A percentile compares a stretch with the other conserved stretches of the same genome.
Conservation (phyloP, 2,888 invertebrate genomes). For the Petrophora chlorosata region DNA sequence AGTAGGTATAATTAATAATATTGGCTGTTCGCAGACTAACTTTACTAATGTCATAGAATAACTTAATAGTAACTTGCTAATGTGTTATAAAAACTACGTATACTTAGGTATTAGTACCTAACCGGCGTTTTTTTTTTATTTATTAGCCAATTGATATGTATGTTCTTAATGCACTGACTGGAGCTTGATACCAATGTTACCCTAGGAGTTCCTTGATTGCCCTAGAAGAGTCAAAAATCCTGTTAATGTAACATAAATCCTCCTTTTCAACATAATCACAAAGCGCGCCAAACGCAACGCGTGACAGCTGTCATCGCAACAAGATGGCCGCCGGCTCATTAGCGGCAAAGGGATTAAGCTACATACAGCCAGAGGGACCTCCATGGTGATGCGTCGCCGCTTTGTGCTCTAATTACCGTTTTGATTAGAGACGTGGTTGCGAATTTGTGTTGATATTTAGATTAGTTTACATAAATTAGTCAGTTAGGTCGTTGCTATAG, state of each 20-base stretch:
- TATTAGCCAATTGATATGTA: too few species aligned
- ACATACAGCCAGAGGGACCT: conserved; percentile 11
- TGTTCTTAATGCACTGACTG: too few species aligned
- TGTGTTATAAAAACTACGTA: too few species aligned
- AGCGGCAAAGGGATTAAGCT: conserved; percentile 22
- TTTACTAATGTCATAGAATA: too few species aligned
- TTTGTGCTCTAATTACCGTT: conserved; percentile 31
- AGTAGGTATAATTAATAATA: too few species aligned
- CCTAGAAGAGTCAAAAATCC: too few species aligned
- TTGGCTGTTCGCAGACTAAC: too few species aligned
- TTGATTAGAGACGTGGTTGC: conserved; percentile 21
- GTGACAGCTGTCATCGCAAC: conserved; percentile 26
- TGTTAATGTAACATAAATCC: conserved; percentile 5
- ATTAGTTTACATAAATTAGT: not conserved
- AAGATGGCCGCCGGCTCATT: conserved; percentile 33
- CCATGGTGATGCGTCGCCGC: conserved; percentile 22
- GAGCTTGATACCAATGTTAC: too few species aligned
- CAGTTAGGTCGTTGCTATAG: not conserved
- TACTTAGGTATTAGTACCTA: too few species aligned
- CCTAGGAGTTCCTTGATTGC: too few species aligned
- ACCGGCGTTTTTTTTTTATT: too few species aligned
- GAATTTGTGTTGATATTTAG: conserved; percentile 9
- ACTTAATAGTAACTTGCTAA: too few species aligned
- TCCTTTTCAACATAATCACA: conserved; percentile 15
- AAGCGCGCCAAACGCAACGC: conserved; percentile 25